phyloP scores from a whole-genome alignment of 1,140 invertebrate genomes.

The Magallana ariakensis region DNA sequence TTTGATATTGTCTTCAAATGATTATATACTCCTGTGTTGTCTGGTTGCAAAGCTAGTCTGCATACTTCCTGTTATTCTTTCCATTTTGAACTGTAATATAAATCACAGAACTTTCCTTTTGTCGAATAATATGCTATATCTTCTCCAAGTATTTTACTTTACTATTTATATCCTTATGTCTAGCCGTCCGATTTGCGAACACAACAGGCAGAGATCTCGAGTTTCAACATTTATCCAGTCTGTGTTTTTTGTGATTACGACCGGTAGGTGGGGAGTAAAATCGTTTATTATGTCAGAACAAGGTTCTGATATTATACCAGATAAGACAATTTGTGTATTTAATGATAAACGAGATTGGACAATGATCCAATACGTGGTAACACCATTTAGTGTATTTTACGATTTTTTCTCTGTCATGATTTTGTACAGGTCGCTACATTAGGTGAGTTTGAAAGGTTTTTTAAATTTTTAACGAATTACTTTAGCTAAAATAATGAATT shows the following conservation, averaged over 20 bases:
- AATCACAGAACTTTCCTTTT: background rate
- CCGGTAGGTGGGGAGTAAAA: background rate
- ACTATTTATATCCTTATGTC: background rate
- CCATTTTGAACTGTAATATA: background rate
- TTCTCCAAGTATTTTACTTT: background rate
- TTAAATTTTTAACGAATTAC: too few species aligned
- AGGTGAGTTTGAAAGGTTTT: too few species aligned
- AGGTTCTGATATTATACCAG: background rate
- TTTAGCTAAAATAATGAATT: too few species aligned
- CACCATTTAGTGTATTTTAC: background rate
- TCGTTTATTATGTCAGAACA: background rate
- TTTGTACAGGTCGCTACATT: background rate
- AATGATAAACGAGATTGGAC: background rate
- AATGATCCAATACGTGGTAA: background rate
- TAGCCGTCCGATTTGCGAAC: background rate
- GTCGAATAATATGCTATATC: background rate
- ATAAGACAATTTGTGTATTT: background rate
- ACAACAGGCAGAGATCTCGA: background rate
- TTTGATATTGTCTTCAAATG: background rate
- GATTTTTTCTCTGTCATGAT: background rate
- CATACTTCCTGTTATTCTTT: background rate
- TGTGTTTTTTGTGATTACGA: background rate
- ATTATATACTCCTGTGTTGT: background rate
- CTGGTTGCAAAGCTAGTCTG: background rate
- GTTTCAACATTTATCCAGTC: slow-evolving; percentile 1